Percentiles rank a stretch among this genome's conserved stretches.
Conservation (phyloP, 1,140 invertebrate genomes). For the Aphidius gifuensis region DNA sequence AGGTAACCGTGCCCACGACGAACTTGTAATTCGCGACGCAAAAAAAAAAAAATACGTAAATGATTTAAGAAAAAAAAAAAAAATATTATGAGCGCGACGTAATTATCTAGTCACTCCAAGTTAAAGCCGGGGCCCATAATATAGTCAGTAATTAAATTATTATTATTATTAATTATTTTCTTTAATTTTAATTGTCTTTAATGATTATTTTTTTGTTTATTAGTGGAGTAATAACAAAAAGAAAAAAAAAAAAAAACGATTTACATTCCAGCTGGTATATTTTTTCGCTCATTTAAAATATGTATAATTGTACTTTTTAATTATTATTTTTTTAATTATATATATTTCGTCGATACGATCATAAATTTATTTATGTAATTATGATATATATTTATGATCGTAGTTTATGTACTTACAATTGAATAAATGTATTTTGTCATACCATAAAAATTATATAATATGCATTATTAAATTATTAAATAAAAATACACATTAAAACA, state of each 20-base stretch:
- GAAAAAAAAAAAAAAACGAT: too few species aligned
- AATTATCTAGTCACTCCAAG: conserved; percentile 47
- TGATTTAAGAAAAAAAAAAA: conserved; percentile 5
- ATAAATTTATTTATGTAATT: conserved; percentile 13
- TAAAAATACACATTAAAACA: too few species aligned
- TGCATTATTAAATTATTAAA: neutral
- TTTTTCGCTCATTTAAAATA: too few species aligned
- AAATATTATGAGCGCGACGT: conserved; percentile 34
- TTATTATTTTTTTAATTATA: conserved; percentile 24
- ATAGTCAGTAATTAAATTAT: conserved; percentile 40
- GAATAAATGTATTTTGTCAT: conserved; percentile 21
- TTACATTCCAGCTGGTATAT: too few species aligned
- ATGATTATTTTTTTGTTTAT: neutral
- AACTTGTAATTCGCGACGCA: neutral
- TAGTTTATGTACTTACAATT: conserved; percentile 11
- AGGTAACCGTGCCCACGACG: conserved; percentile 13
- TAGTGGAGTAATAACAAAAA: too few species aligned
- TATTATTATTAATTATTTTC: conserved; percentile 28
- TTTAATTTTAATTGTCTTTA: conserved; percentile 10
- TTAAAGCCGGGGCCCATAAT: conserved; percentile 32
- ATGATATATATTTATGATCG: conserved; percentile 13
- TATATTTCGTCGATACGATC: conserved; percentile 18
- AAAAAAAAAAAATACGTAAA: neutral
- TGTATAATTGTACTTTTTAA: conserved; percentile 9
- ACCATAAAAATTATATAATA: conserved; percentile 4